Conservation (phyloP, 2,797 vertebrate genomes). For the Liparis tanakae region DNA sequence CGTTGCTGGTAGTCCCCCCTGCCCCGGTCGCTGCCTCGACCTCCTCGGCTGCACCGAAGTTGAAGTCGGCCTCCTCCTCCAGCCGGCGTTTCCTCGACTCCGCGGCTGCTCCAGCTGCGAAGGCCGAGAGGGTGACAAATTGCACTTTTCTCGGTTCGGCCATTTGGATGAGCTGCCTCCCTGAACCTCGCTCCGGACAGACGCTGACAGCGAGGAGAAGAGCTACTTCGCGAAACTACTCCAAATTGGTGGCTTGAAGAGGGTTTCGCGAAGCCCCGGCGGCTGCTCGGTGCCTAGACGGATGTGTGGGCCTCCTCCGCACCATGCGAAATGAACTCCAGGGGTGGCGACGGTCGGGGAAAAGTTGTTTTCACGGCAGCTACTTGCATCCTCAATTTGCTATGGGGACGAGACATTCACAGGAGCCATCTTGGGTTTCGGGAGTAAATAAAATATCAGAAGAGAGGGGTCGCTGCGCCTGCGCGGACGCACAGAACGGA, state of each 20-base stretch:
- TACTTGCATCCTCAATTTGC: slow-evolving; percentile 82
- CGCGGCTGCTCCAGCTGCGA: slow-evolving; percentile 80
- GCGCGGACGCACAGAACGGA: slow-evolving; percentile 76
- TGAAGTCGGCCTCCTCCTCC: slow-evolving; percentile 86
- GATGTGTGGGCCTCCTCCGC: slow-evolving; percentile 73
- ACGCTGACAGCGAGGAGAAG: slow-evolving; percentile 76
- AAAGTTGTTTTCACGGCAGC: slow-evolving; percentile 82
- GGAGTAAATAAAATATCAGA: slow-evolving; percentile 89
- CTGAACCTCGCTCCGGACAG: slow-evolving; percentile 81
- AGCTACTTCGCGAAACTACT: slow-evolving; percentile 85
- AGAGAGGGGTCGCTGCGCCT: slow-evolving; percentile 81
- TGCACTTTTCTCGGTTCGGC: slow-evolving; percentile 96
- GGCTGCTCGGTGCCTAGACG: slow-evolving; percentile 72
- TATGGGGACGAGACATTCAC: slow-evolving; percentile 82
- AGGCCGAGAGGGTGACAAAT: slow-evolving; percentile 93
- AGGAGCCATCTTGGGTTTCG: slow-evolving; percentile 87
- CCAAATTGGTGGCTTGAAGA: slow-evolving; percentile 74
- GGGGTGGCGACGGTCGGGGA: slow-evolving; percentile 76
- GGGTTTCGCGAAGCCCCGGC: slow-evolving; percentile 69
- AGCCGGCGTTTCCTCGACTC: slow-evolving; percentile 88
- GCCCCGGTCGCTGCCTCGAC: slow-evolving; percentile 81
- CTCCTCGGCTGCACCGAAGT: slow-evolving; percentile 78
- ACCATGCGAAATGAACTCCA: slow-evolving; percentile 72
- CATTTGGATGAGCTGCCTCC: slow-evolving; percentile 87
- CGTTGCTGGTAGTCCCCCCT: slow-evolving; percentile 75